Base-by-base conservation (phyloP, 2,888 invertebrate species). In the Nymphalis c-album region DNA sequence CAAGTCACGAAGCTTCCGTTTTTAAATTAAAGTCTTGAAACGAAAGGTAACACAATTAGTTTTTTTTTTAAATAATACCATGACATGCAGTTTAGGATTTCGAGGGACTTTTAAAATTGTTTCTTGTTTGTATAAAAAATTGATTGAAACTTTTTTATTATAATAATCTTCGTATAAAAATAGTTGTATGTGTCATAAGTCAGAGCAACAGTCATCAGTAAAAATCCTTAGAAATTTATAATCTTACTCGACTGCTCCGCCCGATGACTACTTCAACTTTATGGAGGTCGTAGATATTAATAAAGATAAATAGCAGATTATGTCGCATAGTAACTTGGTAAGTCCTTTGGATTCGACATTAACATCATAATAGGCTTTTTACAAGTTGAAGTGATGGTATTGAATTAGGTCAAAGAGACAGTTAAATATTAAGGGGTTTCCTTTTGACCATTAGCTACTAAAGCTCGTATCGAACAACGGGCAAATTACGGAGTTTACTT, bases 1-100 rank as follows among this genome's bases (percentile, higher is more conserved):
- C 78, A 79, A 89, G 88, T 91, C 91, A 91, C 84, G 84, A 79
- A 79, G 89, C 89, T 90, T 90, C 91, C 91, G 91, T 86, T 85
- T 85, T 85, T 84, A 85, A 86, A 90, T 88, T 86, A 86, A 88
- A 88, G 55, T 16, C 26, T 55, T 57, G 17, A 57, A 65, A 86
- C 79, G 80, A 82, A 82, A 85, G 83, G 84, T 47, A 60, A 58
- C 62, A 62, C 53, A 64, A 63, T 63, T 67, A 48, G 18, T 48
- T 71, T 71, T 67, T 66, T n/a, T 47, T 45, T 17, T 18, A 48
- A 50, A 59, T 58, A 58, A 55, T 46, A 46, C 51, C 45, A 31
- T 60, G 58, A 61, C 57, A 51, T 61, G 60, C 48, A 48, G 20
- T 64, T 50, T 31, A 48, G 40, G 18, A 13, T 57, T 55, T 55